Conservation (phyloP, 64 coral and sea anemone species). For the Anthopleura sola region DNA sequence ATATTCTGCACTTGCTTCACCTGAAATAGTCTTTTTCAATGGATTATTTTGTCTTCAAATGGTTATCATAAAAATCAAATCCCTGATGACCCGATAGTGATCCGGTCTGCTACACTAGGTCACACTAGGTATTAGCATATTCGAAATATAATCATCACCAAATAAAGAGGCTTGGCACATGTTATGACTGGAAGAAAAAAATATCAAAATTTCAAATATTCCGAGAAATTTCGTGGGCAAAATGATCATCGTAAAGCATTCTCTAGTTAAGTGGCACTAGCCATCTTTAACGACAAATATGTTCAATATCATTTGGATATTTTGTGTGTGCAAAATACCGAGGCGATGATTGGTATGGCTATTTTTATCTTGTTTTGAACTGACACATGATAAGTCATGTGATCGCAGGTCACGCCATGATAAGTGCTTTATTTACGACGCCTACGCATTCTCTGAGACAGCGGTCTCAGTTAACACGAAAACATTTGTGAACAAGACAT, state of each 20-base stretch:
- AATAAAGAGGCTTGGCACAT: background rate
- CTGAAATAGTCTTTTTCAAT: background rate
- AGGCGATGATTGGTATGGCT: background rate
- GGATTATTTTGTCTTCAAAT: background rate
- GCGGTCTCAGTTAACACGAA: conserved; percentile 1
- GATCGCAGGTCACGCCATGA: conserved; percentile 7
- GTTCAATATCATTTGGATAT: background rate
- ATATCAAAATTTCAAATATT: background rate
- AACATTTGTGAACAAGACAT: background rate
- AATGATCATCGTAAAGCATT: background rate
- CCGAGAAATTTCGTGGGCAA: background rate
- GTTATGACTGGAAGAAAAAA: background rate
- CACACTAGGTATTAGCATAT: background rate
- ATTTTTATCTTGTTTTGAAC: conserved; percentile 18
- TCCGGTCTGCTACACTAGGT: background rate
- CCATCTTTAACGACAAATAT: background rate
- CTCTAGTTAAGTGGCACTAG: background rate
- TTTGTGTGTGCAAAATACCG: background rate
- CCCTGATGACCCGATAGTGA: background rate
- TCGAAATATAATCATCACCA: background rate
- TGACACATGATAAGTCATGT: background rate
- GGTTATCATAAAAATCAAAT: background rate
- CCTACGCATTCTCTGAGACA: background rate
- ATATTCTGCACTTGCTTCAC: background rate
- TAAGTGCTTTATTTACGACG: conserved; percentile 36